A percentile compares a stretch with the other conserved stretches of the same genome.
phyloP scores from a whole-genome alignment of 2,888 invertebrate genomes.

The Athrips mouffetella region DNA sequence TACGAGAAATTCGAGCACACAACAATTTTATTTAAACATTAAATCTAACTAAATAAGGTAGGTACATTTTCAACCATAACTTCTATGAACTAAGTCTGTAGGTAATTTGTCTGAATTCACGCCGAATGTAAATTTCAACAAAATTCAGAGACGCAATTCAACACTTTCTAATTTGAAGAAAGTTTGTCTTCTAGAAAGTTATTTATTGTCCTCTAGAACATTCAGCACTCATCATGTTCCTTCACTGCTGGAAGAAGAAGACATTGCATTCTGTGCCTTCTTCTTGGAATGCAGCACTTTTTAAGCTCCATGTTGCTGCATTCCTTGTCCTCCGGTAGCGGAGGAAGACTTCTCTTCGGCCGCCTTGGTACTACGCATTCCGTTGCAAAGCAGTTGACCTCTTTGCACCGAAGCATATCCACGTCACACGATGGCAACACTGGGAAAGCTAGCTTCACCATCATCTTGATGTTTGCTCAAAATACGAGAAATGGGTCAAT shows the following conservation, averaged over 20 bases:
- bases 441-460: constrained; percentile 58
- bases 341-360: constrained; percentile 55
- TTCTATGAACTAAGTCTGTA: not conserved
- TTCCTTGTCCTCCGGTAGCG: constrained; percentile 66
- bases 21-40: not conserved
- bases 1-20: constrained; percentile 7
- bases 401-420: constrained; percentile 60
- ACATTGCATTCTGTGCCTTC: constrained; percentile 53
- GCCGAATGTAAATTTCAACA: too few relatives aligned
- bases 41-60: not conserved
- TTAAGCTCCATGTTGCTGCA: constrained; percentile 56
- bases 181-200: not conserved
- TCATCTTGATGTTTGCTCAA: constrained; percentile 44
- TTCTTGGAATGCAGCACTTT: constrained; percentile 46
- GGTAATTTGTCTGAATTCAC: not conserved
- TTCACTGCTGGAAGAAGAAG: constrained; percentile 55
- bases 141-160: too few relatives aligned
- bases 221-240: constrained; percentile 65
- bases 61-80: not conserved
- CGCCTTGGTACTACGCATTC: constrained; percentile 61
- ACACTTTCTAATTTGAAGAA: too few relatives aligned
- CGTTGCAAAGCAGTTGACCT: constrained; percentile 52
- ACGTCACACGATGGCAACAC: constrained; percentile 50
- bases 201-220: not conserved
- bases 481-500: constrained; percentile 16